These are phyloP conservation scores for Colaptes auratus DNA, from an alignment of 2,113 vertebrate species.

Conservation along the genomic window DNA sequence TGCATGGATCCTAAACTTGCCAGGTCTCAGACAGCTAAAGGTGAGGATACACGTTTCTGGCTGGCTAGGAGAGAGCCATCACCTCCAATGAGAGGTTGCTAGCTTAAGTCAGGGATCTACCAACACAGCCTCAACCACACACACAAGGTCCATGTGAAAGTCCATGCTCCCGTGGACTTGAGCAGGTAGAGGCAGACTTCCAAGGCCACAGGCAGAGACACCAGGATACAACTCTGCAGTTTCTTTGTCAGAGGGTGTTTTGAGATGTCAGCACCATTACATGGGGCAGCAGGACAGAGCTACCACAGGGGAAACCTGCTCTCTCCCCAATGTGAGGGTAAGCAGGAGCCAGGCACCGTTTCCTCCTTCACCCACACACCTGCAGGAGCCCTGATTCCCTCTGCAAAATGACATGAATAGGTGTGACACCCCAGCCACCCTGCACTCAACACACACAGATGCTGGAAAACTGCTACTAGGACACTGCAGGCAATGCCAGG, in stretches of 20 bases:
- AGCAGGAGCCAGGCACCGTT: not conserved
- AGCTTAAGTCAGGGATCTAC: not conserved
- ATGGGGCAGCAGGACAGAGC: not conserved
- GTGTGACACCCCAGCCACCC: not conserved
- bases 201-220: not conserved
- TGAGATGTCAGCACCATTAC: not conserved
- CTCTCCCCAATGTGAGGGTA: rapidly evolving
- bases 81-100: not conserved
- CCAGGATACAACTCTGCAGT: not conserved
- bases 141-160: rapidly evolving
- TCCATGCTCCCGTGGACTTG: not conserved
- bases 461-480: not conserved
- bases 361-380: not conserved
- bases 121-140: not conserved
- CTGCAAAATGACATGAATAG: not conserved
- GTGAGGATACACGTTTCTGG: not conserved
- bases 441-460: not conserved
- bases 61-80: not conserved
- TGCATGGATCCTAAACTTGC: not conserved
- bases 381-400: not conserved
- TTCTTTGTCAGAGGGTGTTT: not conserved
- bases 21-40: not conserved
- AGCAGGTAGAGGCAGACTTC: not conserved
- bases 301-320: not conserved
- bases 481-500: not conserved